Percentiles rank a stretch among this genome's conserved stretches.
Conservation (phyloP, 2,888 invertebrate species). For the Euclidia mi region DNA sequence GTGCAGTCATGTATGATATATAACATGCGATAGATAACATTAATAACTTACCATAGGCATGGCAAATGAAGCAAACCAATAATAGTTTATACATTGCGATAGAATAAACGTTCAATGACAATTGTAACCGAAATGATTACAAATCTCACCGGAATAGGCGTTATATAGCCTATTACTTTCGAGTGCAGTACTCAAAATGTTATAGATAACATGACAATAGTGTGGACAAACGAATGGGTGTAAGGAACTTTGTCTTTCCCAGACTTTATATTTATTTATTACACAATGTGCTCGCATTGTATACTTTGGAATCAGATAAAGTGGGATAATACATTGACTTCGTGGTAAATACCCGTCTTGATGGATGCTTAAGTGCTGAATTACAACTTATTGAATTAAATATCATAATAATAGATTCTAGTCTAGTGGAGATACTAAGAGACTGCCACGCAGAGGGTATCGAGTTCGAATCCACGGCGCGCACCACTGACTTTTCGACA, state of each 20-base stretch:
- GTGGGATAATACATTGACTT: no score
- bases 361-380: no score
- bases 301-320: not conserved
- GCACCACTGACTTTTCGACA: no score
- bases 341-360: no score
- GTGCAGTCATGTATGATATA: no score
- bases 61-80: constrained; percentile 33
- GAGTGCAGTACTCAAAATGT: constrained; percentile 18
- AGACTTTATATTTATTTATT: constrained; percentile 15
- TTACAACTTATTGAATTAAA: no score
- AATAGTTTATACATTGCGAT: constrained; percentile 38
- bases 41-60: constrained; percentile 42
- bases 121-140: constrained; percentile 19
- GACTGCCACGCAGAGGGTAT: no score
- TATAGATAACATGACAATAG: constrained; percentile 24
- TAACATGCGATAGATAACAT: not conserved
- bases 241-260: constrained; percentile 49
- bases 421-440: no score
- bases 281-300: not conserved
- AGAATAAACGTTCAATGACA: constrained; percentile 19
- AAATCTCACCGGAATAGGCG: not conserved
- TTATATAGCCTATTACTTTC: constrained; percentile 41
- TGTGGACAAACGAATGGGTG: constrained; percentile 32
- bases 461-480: no score
- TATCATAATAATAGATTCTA: no score